Evolutionary conservation across 2,113 vertebrate genomes (phyloP).

Genomic region (Datnioides undecimradiatus): DNA sequence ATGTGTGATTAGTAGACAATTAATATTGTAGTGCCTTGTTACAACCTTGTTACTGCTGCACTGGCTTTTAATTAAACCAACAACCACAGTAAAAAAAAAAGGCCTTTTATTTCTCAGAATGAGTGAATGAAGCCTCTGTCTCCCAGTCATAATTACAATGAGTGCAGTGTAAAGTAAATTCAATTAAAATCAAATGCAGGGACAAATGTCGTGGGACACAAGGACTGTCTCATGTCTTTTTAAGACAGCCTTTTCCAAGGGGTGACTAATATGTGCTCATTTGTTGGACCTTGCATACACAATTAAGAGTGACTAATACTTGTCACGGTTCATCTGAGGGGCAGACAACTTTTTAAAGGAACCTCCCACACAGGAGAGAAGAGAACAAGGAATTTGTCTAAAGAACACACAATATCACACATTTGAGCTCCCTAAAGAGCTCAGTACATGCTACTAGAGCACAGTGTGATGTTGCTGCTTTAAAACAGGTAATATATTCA

Average conservation of each 20-base stretch:
- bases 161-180: not conserved
- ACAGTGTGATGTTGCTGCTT: not conserved
- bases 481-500: not conserved
- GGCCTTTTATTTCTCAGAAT: not conserved
- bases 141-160: not conserved
- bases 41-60: not conserved
- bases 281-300: not conserved
- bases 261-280: not conserved
- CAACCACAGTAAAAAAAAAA: not conserved
- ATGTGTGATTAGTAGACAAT: not conserved
- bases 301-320: not conserved
- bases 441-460: slow-evolving; percentile 6
- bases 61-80: slow-evolving; percentile 5
- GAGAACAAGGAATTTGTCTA: not conserved
- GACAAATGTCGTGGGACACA: not conserved
- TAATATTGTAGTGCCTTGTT: not conserved
- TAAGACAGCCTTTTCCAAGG: not conserved
- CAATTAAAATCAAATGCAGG: not conserved
- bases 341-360: not conserved
- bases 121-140: not conserved
- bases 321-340: not conserved
- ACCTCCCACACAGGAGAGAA: slow-evolving; percentile 6
- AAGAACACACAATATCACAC: not conserved
- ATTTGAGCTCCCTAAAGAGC: not conserved
- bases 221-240: not conserved